Base-by-base conservation (phyloP, 2,113 vertebrate genomes). In the Crocuta crocuta region DNA sequence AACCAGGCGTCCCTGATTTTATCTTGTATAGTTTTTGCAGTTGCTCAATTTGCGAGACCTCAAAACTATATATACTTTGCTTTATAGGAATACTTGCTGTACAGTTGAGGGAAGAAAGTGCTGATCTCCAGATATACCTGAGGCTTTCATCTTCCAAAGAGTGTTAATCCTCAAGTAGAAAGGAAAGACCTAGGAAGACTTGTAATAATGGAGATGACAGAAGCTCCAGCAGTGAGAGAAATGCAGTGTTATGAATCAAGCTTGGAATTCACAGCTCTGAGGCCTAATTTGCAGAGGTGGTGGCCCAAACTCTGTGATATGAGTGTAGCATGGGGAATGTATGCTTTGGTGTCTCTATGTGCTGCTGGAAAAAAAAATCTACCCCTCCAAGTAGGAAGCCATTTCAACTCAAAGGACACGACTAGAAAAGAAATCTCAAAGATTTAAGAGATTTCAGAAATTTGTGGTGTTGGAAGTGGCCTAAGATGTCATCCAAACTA, bases 221-320 rank as follows among this genome's bases (percentile, higher is more conserved):
- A 61, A 96, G 58, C 74, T 96, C 74, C 79, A 97, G 81, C 73
- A 91, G 78, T 89, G 73, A 45, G 66, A 89, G 81, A 79, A 97
- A 84, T 95, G 28, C 39, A 96, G 45, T 74, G 19, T 93, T 95
- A 95, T 82, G 53, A 82, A 96, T 91, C 35, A 82, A 50, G 5
- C 17, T 97, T 97, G 89, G 71, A 96, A 97, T 97, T 97, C 65
- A n/a, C 68, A 93, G 35, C 35, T 93, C 73, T 94, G 7, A 10
- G 43, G 68, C 23, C 90, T 97, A 93, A 95, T 97, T 74, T 93
- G 68, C 39, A 87, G 88, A 94, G 28, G 17, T n/a, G 88, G 16
- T 91, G 53, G 66, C 81, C 50, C 70, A 94, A 94, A 63, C 17
- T 93, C 17, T 15, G 12, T 91, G 65, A 82, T 76, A 66, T 68